Evolutionary conservation across 2,113 vertebrate species (phyloP).

Genomic region (Gallinago jamesoni): DNA sequence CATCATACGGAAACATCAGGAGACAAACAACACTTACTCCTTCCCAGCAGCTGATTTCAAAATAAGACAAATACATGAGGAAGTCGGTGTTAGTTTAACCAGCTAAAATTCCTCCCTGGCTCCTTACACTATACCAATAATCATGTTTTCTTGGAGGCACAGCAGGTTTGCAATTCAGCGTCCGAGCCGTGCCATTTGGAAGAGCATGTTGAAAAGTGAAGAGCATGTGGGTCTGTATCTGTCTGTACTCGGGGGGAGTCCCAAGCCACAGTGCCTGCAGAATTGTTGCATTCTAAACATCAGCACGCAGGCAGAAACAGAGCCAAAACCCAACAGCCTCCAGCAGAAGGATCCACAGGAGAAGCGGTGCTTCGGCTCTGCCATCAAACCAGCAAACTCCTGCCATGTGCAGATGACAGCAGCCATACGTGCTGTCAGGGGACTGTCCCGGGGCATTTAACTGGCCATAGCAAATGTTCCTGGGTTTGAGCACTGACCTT

Average conservation of each 20-base stretch:
- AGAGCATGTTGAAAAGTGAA: not conserved
- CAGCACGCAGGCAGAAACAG: not conserved
- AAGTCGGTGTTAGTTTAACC: not conserved
- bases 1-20: not conserved
- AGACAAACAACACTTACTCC: not conserved
- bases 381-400: not conserved
- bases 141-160: not conserved
- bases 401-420: fast-evolving
- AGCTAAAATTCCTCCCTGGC: not conserved
- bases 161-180: not conserved
- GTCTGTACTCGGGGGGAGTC: not conserved
- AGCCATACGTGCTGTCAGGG: not conserved
- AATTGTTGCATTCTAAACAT: not conserved
- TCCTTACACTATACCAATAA: not conserved
- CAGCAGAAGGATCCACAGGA: not conserved
- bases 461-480: fast-evolving
- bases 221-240: not conserved
- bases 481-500: not conserved
- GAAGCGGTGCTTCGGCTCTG: not conserved
- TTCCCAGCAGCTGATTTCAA: not conserved
- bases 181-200: not conserved
- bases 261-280: not conserved
- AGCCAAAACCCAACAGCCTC: not conserved
- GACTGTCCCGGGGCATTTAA: fast-evolving
- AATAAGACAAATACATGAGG: not conserved